Base-by-base conservation (phyloP, 2,113 vertebrate genomes). In the Porphyrio hochstetteri region DNA sequence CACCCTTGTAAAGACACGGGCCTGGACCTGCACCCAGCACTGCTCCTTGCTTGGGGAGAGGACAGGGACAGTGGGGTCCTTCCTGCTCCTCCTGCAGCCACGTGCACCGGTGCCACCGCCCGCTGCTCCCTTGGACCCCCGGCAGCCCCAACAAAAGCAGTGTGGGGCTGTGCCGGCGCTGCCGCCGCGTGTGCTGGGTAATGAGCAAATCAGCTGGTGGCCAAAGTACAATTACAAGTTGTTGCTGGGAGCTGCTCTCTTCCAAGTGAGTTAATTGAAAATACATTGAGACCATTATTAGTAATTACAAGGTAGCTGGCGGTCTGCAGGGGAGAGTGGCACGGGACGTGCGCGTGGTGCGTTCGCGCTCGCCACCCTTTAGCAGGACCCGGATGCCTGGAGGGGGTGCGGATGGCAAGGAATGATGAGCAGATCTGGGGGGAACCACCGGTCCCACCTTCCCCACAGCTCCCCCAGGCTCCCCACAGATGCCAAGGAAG, bases 271-370 rank as follows among this genome's bases (percentile, higher is more conserved):
- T 88, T 93, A 72, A 95, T 82, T 95, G 85, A 42, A 79, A 44
- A 76, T 35, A 9, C 76, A 27, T 3, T 11, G 79, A 75, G 38
- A 13, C 42, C n/a, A 16, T 80, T 74, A 65, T 56, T 50, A 44
- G 69, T 67, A 75, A 94, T 82, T 56, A 80, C 19, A 28, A 92
- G 60, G 81, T 46, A 44, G 81, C 36, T 1, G 3, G 42, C 8
- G 4, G 21, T 88, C 55, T 19, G 56, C 21, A 10, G 63, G 17
- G 40, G 28, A 59, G 17, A 55, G n/a, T 0, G 5, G 40, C 0
- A 4, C 36, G 70, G 65, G 46, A 10, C 0, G 9, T 4, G 23
- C 21, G 4, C 0, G 0, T 1, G 1, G 17, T 1, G 16, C 2
- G 3, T 4, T 72, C 1, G 0, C 0, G 2, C 57, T 48, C 3